Percentiles rank a stretch among this genome's conserved stretches.
These are phyloP conservation scores for Pundamilia nyererei DNA, from an alignment of 2,113 vertebrate genomes.

Conservation along the genomic window DNA sequence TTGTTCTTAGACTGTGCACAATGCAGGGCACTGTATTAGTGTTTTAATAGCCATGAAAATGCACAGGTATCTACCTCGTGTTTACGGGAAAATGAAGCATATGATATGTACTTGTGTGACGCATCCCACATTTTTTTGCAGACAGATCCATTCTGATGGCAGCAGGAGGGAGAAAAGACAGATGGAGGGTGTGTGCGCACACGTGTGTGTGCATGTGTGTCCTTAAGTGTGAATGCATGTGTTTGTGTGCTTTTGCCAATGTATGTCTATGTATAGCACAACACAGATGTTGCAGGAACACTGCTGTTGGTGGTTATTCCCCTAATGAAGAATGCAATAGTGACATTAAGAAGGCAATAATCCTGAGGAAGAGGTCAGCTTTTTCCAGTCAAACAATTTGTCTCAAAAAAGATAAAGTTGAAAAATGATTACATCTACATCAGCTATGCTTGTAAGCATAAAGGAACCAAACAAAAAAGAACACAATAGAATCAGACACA, in stretches of 20 bases:
- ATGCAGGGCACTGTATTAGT: neutral
- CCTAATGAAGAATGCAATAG: neutral
- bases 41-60: neutral
- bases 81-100: neutral
- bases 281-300: constrained; percentile 25
- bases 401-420: neutral
- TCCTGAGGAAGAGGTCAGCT: neutral
- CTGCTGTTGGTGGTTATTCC: neutral
- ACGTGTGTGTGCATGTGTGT: neutral
- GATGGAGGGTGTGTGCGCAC: constrained; percentile 26
- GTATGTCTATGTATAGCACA: constrained; percentile 18
- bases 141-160: constrained; percentile 23
- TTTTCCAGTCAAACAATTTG: neutral
- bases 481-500: neutral
- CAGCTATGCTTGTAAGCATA: neutral
- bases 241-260: constrained; percentile 4
- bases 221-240: neutral
- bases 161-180: constrained; percentile 33
- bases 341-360: neutral
- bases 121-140: constrained; percentile 37
- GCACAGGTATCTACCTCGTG: neutral
- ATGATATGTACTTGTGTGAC: neutral
- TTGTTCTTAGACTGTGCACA: neutral
- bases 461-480: neutral
- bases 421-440: neutral